Evolutionary conservation across 2,888 invertebrate species (phyloP).

Genomic region (Tenodera sinensis): DNA sequence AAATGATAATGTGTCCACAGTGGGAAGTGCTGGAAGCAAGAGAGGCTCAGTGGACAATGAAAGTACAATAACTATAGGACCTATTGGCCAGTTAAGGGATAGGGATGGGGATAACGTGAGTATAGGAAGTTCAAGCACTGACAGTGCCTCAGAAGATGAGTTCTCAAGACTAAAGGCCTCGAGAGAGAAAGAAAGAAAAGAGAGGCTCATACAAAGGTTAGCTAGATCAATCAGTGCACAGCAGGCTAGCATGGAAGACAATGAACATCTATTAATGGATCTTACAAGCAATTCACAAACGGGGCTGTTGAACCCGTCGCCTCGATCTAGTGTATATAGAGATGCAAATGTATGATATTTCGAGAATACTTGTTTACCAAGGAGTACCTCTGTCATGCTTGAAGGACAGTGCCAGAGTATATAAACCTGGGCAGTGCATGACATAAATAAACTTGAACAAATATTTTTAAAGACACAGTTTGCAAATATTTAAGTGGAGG

Average conservation of each 20-base stretch:
- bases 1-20: neutral
- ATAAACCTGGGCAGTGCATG: neutral
- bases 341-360: constrained; percentile 25
- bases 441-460: neutral
- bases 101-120: constrained; percentile 42
- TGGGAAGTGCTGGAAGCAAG: neutral
- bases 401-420: neutral
- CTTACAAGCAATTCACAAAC: constrained; percentile 25
- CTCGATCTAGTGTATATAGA: constrained; percentile 13
- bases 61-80: constrained; percentile 1
- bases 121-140: constrained; percentile 43
- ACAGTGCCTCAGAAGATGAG: constrained; percentile 53
- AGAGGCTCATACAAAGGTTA: constrained; percentile 57
- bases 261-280: constrained; percentile 31
- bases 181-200: constrained; percentile 65
- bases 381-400: neutral
- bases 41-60: constrained; percentile 9
- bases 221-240: constrained; percentile 58
- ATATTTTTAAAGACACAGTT: neutral
- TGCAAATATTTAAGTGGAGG: neutral
- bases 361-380: neutral
- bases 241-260: constrained; percentile 41
- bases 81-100: neutral
- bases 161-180: constrained; percentile 66
- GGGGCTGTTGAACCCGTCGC: constrained; percentile 24